Base-by-base conservation (phyloP, 2,888 invertebrate genomes). In the Megalurothrips usitatus region DNA sequence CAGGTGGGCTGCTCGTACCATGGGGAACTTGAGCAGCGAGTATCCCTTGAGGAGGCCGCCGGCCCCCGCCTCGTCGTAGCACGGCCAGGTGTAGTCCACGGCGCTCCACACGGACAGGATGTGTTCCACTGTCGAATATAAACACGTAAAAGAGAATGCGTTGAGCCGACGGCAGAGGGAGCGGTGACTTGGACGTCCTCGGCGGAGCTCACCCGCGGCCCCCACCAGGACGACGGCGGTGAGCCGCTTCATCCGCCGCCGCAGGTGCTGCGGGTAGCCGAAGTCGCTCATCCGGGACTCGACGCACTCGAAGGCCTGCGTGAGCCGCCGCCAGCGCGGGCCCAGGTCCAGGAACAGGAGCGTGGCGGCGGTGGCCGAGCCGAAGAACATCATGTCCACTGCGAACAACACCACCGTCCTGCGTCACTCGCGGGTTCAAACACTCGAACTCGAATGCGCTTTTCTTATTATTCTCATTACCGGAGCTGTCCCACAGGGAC, bases 81-180 rank as follows among this genome's bases (percentile, higher is more conserved):
- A 48, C n/a, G 9, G 87, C 86, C 68, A 68, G n/a, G 26, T 23
- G 82, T 90, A 90, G 14, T 87, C 87, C 1, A 85, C 84, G 0
- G 90, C 89, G 11, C 87, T 87, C 12, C 88, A 88, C 87, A 92
- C 90, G 81, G 92, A 91, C 48, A 92, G 84, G 34, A 88, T 83
- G 83, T 92, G 92, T 83, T 92, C 92, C 80, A 89, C 91, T 91
- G 84, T 80, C 85, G 82, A 81, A 81, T 26, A 58, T 6, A 14
- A 23, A 68, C 23, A 68, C 49, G n/a, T n/a, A 10, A 23, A 9
- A 19, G 63, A 63, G 63, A 49, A 14, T 9, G 49, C 3, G 58
- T 6, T 19, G 12, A n/a, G 11, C 17, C 23, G 23, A 9, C 68
- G 68, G 11, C 23, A 14, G 58, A 6, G 58, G 17, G 23, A 17